phyloP scores from a whole-genome alignment of 2,797 vertebrate genomes.

The Ibycter americanus region DNA sequence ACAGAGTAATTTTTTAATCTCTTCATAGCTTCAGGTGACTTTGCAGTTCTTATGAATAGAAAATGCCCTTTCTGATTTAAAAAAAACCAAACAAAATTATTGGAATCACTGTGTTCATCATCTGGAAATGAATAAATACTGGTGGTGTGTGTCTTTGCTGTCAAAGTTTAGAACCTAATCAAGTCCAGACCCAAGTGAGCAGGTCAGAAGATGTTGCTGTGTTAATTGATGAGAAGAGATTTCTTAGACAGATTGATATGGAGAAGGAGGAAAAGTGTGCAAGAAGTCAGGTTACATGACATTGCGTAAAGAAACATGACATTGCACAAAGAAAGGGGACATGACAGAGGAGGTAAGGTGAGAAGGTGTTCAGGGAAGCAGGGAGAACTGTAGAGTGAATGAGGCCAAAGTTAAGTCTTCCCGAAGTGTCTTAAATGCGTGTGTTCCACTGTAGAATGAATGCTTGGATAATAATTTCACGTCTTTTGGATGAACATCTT shows the following conservation, averaged over 20 bases:
- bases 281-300: background rate
- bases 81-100: background rate
- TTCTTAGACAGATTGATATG: background rate
- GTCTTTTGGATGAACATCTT: background rate
- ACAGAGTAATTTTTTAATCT: background rate
- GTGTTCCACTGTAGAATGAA: background rate
- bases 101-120: background rate
- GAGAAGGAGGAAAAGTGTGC: background rate
- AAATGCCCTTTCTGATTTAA: background rate
- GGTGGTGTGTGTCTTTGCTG: background rate
- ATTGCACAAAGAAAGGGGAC: background rate
- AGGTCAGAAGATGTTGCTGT: background rate
- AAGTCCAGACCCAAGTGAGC: background rate
- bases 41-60: background rate
- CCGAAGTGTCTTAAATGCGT: background rate
- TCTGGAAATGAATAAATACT: background rate
- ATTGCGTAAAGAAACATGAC: background rate
- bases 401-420: background rate
- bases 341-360: background rate
- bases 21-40: background rate
- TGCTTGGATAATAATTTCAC: background rate
- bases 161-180: background rate
- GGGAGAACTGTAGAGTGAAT: background rate
- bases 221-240: background rate
- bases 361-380: background rate